Evolutionary conservation across 2,888 invertebrate species (phyloP), one percentile per base, ranked within the genome.

Genomic region (Orchesellides sinensis): DNA sequence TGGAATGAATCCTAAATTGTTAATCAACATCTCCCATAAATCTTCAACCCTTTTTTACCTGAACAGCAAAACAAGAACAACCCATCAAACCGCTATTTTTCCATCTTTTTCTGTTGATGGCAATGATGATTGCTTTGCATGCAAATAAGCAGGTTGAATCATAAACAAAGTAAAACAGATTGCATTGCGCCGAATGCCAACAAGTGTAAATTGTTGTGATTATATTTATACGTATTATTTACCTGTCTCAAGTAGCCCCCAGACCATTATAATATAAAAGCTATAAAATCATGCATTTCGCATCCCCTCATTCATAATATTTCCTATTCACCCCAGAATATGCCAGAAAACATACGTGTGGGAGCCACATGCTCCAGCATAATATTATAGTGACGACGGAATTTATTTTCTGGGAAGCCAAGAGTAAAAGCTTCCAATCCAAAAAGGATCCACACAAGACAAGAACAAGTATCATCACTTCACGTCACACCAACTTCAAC

Each of bases 1-100:
- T 82, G 81, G 81, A 82, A 82, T 74, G 81, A 82, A 68, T 82
- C 81, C 81, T 82, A 82, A 82, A 82, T 82, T 82, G 81, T 75
- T 82, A 82, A 82, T 82, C 81, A 82, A 82, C 81, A 82, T 82
- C 73, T 82, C 81, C 73, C 81, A 82, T 82, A 82, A 82, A 82
- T 82, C 81, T 82, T 82, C 63, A 73, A 61, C 68, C 81, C 81
- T 69, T 70, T 56, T 61, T 23, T 61, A 10, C 32, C 49, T 70
- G 47, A 72, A 66, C 72, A 49, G 54, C 56, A 72, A 52, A 70
- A 45, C 63, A 52, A 49, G 45, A 61, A 65, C 65, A 40, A 40
- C 75, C n/a, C 32, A 59, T 61, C 66, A 70, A 56, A 56, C 69
- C 47, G 56, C 69, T 40, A 40, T 40, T n/a, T n/a, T n/a, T n/a